Percentiles rank a stretch among this genome's conserved stretches.
Conservation (phyloP, 1,140 invertebrate species). For the Brachionus koreanus region DNA sequence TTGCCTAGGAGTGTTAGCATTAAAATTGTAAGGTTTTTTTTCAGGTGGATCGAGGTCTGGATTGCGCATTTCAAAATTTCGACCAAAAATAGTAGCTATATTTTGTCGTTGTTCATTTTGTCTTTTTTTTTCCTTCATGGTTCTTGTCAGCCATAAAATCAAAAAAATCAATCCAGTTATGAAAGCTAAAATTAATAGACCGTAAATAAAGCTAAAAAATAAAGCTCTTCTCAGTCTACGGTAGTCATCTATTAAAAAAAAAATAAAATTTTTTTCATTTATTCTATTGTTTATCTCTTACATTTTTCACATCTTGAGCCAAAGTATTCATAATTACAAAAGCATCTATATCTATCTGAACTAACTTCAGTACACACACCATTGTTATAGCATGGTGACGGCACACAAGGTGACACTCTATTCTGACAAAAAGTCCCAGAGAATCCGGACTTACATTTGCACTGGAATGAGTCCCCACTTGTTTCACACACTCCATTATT, state of each 20-base stretch:
- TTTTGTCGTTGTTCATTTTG: neutral
- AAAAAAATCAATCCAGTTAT: neutral
- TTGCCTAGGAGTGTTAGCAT: neutral
- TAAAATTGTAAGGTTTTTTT: neutral
- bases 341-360: neutral
- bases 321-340: neutral
- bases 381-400: constrained; percentile 45
- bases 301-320: neutral
- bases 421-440: neutral
- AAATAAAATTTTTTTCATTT: neutral
- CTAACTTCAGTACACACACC: constrained; percentile 12
- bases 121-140: neutral
- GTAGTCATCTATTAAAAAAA: neutral
- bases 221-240: neutral
- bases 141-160: neutral
- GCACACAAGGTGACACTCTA: constrained; percentile 9
- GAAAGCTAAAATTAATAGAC: neutral
- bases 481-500: neutral
- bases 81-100: neutral
- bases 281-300: neutral
- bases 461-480: neutral
- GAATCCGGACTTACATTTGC: neutral
- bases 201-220: neutral
- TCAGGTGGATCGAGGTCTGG: neutral
- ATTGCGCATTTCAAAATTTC: neutral